A percentile compares a stretch with the other conserved stretches of the same genome.
phyloP scores from a whole-genome alignment of 2,888 invertebrate species.

The Euphydryas editha region DNA sequence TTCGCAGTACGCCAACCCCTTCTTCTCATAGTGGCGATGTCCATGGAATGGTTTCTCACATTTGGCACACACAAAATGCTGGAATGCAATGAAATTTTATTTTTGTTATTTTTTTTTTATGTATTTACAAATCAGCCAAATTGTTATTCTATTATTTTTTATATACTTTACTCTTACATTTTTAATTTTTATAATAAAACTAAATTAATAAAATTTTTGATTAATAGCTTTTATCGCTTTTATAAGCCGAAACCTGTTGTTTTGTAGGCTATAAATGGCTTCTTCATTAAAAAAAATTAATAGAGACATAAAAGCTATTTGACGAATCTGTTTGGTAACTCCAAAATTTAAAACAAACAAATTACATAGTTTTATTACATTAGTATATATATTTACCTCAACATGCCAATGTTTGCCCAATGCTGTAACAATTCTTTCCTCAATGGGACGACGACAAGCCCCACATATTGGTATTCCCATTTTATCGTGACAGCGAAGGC shows the following conservation, averaged over 20 bases:
- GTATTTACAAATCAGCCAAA: not conserved
- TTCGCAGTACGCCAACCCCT: constrained; percentile 99
- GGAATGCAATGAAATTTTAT: constrained; percentile 52
- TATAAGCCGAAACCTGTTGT: too few relatives aligned
- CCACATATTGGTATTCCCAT: constrained; percentile 99
- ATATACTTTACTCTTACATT: too few relatives aligned
- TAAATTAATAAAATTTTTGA: too few relatives aligned
- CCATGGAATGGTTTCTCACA: constrained; percentile 99
- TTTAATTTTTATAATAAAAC: too few relatives aligned
- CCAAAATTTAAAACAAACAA: not conserved
- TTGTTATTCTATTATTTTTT: too few relatives aligned
- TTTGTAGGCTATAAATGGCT: too few relatives aligned
- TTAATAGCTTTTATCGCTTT: too few relatives aligned
- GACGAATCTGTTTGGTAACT: too few relatives aligned
- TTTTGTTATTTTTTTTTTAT: too few relatives aligned
- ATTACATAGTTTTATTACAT: not conserved
- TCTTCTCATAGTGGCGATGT: constrained; percentile 99
- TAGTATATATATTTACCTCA: constrained; percentile 83
- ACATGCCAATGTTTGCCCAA: constrained; percentile 99
- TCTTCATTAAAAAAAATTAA: too few relatives aligned
- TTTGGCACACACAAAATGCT: constrained; percentile 99
- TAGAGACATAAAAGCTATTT: too few relatives aligned
- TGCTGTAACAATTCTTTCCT: constrained; percentile 99
- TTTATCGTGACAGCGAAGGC: constrained; percentile 98
- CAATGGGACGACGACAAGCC: constrained; percentile 98